A percentile compares a stretch with the other conserved stretches of the same genome.
These are phyloP conservation scores for Apoda limacodes DNA, from an alignment of 2,888 invertebrate genomes.

Conservation along the genomic window DNA sequence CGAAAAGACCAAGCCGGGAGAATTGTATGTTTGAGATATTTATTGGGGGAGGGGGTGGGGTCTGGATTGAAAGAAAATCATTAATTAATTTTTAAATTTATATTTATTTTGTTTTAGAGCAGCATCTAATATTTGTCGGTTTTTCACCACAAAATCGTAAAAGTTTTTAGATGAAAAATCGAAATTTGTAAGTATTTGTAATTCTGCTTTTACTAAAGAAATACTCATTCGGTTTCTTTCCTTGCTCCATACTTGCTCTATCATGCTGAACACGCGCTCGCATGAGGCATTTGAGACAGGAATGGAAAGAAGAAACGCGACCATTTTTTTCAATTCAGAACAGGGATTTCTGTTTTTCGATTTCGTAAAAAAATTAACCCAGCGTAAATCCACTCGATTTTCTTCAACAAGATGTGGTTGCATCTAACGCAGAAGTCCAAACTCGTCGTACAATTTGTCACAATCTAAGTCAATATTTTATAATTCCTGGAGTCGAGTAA, in stretches of 20 bases:
- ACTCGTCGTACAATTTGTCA: no score
- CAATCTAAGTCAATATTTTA: constrained; percentile 16
- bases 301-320: constrained; percentile 10
- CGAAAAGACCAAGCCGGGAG: constrained; percentile 9
- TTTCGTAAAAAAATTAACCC: constrained; percentile 1
- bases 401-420: no score
- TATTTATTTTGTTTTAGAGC: constrained; percentile 3
- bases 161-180: constrained; percentile 5
- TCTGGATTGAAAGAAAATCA: no score
- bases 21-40: background rate
- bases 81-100: constrained; percentile 3
- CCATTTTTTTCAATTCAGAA: constrained; percentile 14
- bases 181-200: constrained; percentile 8
- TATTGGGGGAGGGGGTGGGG: constrained; percentile 1
- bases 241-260: no score
- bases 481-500: constrained; percentile 12
- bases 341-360: constrained; percentile 14
- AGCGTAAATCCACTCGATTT: constrained; percentile 5
- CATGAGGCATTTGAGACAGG: constrained; percentile 15
- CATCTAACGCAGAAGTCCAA: no score
- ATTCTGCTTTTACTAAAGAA: no score
- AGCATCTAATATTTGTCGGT: constrained; percentile 12
- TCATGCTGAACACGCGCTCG: constrained; percentile 14
- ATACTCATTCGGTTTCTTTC: no score
- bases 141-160: constrained; percentile 9